Evolutionary conservation across 2,797 vertebrate genomes (phyloP).

Genomic region (Benthosema pterotum): DNA sequence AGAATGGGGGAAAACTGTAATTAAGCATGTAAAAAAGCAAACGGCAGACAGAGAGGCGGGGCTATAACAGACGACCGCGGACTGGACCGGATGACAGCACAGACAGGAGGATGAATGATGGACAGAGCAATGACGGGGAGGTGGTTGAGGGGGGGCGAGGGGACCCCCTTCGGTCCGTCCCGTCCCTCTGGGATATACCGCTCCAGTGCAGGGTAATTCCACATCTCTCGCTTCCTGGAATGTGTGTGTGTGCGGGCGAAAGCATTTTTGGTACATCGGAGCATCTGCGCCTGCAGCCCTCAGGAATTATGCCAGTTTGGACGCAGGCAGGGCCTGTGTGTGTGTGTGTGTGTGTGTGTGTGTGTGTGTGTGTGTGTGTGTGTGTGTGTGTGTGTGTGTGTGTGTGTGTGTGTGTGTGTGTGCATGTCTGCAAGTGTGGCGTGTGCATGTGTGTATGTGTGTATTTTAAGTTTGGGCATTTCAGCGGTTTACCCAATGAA

Average conservation of each 20-base stretch:
- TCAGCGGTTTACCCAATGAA: slow-evolving; percentile 68
- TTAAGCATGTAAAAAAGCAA: slow-evolving; percentile 49
- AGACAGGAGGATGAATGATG: slow-evolving; percentile 38
- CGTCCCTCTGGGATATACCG: slow-evolving; percentile 46
- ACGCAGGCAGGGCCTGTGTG: slow-evolving; percentile 10
- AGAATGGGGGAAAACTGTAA: slow-evolving; percentile 63
- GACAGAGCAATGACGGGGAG: slow-evolving; percentile 17
- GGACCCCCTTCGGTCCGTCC: not conserved
- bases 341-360: not conserved
- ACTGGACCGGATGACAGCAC: slow-evolving; percentile 39
- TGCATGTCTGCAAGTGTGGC: too few species aligned
- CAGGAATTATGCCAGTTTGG: slow-evolving; percentile 36
- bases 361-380: not conserved
- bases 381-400: too few species aligned
- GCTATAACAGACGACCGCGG: slow-evolving; percentile 40
- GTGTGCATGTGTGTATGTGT: slow-evolving; percentile 7
- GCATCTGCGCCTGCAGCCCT: slow-evolving; percentile 46
- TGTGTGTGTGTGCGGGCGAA: too few species aligned
- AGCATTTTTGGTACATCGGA: slow-evolving; percentile 45
- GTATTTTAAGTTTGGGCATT: slow-evolving; percentile 53
- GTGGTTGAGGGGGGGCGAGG: too few species aligned
- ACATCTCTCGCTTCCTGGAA: slow-evolving; percentile 13
- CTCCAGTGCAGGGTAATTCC: slow-evolving; percentile 41
- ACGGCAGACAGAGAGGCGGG: slow-evolving; percentile 22
- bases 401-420: too few species aligned